Base-by-base conservation (phyloP, 2,888 invertebrate species). In the Trilocha varians region DNA sequence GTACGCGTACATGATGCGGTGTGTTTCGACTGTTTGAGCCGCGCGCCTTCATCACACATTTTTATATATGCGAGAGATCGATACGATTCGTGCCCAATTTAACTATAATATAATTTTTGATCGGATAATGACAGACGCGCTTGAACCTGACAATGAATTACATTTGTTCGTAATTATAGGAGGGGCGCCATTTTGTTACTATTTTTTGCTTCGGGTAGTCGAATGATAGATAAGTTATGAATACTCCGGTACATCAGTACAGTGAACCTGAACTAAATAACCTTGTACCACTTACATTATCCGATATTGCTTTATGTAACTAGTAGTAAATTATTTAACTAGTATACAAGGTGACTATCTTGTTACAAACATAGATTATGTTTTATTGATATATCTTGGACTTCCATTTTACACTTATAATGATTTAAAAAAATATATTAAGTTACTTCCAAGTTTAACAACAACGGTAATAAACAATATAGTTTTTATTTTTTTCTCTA, bases 231-330 rank as follows among this genome's bases (percentile, higher is more conserved):
- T 11, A n/a, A n/a, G n/a, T n/a, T n/a, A 25, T 4, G 50, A 62
- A 65, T 70, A 62, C 69, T 72, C 72, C 70, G 70, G 71, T 74
- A 70, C 70, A 70, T 64, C 59, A 56, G 58, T 67, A 25, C 25
- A 25, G 67, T 58, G 58, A 70, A 64, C 70, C 69, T 69, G 74
- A 75, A 75, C 65, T 72, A 70, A 70, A 78, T 79, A 82, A 82
- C 84, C 83, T 85, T 78, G 83, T 78, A 76, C 84, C 62, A 84
- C 74, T 79, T 82, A 72, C 65, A 71, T 72, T 74, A 73, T 59
- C 64, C 65, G 66, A 69, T 64, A 69, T 70, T 67, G 68, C 61
- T 58, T 57, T 62, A 60, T 59, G 62, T 61, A 65, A 65, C 62
- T 73, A 62, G 67, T 73, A 62, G 67, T 59, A 57, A 59, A 59